phyloP scores from a whole-genome alignment of 2,797 vertebrate genomes.

The Propithecus deckenii region DNA sequence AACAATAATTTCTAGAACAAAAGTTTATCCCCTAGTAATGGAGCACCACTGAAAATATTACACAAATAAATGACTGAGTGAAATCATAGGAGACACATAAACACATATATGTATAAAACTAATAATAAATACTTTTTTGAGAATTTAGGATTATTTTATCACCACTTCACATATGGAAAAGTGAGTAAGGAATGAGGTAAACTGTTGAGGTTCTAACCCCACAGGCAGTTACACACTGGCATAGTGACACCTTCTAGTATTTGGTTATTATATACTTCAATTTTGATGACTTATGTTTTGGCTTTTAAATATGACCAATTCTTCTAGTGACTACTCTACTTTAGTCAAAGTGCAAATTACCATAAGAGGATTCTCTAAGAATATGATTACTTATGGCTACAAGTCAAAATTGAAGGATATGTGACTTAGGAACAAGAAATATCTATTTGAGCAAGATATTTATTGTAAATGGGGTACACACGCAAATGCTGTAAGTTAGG shows the following conservation, averaged over 20 bases:
- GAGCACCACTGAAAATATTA: background rate
- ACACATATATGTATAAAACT: background rate
- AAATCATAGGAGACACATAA: background rate
- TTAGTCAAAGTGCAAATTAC: background rate
- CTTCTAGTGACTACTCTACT: background rate
- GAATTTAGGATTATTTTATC: background rate
- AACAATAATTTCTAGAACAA: background rate
- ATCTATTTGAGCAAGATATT: background rate
- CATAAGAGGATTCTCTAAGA: background rate
- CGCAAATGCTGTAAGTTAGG: background rate
- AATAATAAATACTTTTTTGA: background rate
- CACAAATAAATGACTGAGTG: background rate
- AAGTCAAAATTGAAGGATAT: background rate
- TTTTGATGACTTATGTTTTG: background rate
- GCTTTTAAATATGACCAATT: background rate
- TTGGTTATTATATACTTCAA: background rate
- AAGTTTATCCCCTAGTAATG: background rate
- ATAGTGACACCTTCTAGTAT: background rate
- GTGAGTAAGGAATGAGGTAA: background rate
- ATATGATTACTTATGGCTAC: background rate
- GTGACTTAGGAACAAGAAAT: background rate
- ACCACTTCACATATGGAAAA: background rate
- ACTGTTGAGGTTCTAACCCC: background rate
- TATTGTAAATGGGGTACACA: background rate
- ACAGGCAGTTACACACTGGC: background rate